Evolutionary conservation across 2,113 vertebrate genomes (phyloP), one percentile per base, ranked within the genome.

Genomic region (Collichthys lucidus): DNA sequence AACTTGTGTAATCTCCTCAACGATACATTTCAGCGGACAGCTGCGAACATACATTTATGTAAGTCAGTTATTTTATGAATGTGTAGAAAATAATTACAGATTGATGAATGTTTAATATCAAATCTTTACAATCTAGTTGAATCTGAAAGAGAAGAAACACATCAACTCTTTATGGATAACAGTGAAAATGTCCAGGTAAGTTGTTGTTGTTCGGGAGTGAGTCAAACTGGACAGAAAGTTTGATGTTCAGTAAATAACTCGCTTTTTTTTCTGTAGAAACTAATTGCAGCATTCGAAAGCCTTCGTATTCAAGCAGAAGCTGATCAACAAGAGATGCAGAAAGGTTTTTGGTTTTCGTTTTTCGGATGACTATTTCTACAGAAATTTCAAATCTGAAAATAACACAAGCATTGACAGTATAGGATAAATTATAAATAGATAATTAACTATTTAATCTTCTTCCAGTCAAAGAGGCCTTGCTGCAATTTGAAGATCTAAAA

Each of bases 31-130:
- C 86, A 95, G 85, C 93, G 95, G 83, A 94, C 96, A 86, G 83
- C 95, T 89, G 96, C 98, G 85, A 98, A 97, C 92, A 96, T 96
- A 80, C 96, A 91, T 83, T 91, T 95, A 89, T 98, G 98, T 99
- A 96, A 97, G 94, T 95, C 69, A 75, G 44, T 3, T 10, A 62
- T 59, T 55, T 16, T 72, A 11, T 31, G 64, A 17, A n/a, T 0
- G 3, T 61, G 16, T 49, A 17, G 8, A 66, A 24, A 79, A 60
- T 26, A 68, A 52, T 5, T 19, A 31, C 16, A 24, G 3, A 78
- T 66, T 79, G 14, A 1, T 85, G n/a, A n/a, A n/a, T 80, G 29
- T 52, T 42, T 57, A 55, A 35, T 75, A 8, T 29, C 1, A 0
- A 26, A 0, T 60, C 19, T 77, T 47, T 75, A 55, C 46, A 74